Percentiles rank a stretch among this genome's conserved stretches.
phyloP scores from a whole-genome alignment of 2,797 vertebrate species.

The Varecia variegata region DNA sequence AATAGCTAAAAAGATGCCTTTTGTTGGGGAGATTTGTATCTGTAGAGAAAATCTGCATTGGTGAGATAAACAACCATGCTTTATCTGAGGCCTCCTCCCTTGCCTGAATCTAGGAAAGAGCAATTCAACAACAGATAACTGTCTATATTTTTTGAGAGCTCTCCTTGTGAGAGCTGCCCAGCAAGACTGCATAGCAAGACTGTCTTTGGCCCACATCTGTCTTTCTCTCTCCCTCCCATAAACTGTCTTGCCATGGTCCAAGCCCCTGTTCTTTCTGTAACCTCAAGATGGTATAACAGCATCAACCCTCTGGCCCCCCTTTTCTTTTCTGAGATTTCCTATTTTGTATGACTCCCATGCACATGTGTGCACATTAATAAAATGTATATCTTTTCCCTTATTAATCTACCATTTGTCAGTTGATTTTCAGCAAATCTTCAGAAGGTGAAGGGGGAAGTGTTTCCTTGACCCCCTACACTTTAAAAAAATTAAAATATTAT shows the following conservation, averaged over 20 bases:
- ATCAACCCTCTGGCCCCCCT: not conserved
- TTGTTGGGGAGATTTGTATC: not conserved
- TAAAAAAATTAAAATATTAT: not conserved
- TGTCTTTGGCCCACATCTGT: not conserved
- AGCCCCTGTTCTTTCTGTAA: not conserved
- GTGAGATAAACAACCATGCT: not conserved
- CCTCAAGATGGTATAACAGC: not conserved
- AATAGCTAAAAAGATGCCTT: not conserved
- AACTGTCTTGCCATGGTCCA: not conserved
- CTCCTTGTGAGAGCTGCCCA: no score
- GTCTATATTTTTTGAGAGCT: not conserved
- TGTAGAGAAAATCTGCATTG: not conserved
- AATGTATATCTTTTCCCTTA: not conserved
- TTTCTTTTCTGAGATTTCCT: not conserved
- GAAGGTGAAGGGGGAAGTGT: not conserved
- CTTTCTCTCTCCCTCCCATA: not conserved
- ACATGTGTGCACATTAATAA: not conserved
- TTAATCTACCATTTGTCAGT: not conserved
- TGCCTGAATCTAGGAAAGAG: not conserved
- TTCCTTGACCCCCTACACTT: not conserved
- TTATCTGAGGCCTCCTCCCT: no score
- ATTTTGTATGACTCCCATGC: not conserved
- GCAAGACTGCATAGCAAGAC: not conserved
- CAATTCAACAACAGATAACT: not conserved
- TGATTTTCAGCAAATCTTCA: not conserved